These are phyloP conservation scores for Characodon lateralis DNA, from an alignment of 2,797 vertebrate species.

Conservation along the genomic window DNA sequence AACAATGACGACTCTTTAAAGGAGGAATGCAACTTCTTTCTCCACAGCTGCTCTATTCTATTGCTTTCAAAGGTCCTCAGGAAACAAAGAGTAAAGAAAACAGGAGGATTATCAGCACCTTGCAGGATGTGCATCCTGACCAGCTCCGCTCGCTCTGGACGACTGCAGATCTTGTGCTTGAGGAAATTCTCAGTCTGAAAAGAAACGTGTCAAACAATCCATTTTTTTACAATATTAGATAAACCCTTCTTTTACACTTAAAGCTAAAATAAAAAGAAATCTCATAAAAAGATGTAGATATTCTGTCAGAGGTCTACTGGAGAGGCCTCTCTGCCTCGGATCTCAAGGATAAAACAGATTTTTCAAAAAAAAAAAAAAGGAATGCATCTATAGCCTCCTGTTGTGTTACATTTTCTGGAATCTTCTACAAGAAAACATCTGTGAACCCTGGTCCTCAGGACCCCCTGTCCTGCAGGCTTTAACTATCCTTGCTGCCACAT, in stretches of 20 bases:
- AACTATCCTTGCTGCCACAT: no score
- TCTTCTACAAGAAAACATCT: no score
- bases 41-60: neutral
- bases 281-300: no score
- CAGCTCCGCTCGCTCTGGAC: slow-evolving; percentile 95
- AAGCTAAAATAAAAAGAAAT: neutral
- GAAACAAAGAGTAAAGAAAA: slow-evolving; percentile 3
- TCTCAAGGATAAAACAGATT: no score
- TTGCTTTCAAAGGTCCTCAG: neutral
- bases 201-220: slow-evolving; percentile 11
- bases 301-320: no score
- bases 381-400: no score
- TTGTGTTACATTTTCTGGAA: no score
- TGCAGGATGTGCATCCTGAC: slow-evolving; percentile 99
- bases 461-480: no score
- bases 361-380: no score
- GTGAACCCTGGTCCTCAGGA: no score
- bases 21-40: neutral
- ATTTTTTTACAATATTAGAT: neutral
- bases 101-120: slow-evolving; percentile 76
- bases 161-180: slow-evolving; percentile 98
- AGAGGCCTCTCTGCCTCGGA: no score
- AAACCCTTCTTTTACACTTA: neutral
- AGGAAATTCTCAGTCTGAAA: slow-evolving; percentile 95
- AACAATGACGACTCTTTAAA: neutral